Evolutionary conservation across 2,888 invertebrate genomes (phyloP).

Genomic region (Cancer borealis): DNA sequence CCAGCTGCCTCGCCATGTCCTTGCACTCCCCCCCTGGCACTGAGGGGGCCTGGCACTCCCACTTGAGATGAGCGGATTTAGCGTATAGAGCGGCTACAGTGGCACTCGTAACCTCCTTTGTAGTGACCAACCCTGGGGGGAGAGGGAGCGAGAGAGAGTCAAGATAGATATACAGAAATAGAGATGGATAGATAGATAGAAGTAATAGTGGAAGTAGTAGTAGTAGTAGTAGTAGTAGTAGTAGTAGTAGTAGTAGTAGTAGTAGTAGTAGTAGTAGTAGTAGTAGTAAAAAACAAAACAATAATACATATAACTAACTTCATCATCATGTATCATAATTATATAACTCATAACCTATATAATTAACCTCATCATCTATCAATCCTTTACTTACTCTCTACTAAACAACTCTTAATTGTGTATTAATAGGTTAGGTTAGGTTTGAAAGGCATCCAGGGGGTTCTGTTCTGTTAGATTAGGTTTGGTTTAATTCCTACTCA

Average conservation of each 20-base stretch:
- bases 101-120: slow-evolving; percentile 88
- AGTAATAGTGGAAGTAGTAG: too few species aligned
- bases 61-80: slow-evolving; percentile 83
- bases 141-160: neutral
- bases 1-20: slow-evolving; percentile 42
- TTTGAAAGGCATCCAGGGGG: too few species aligned
- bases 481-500: slow-evolving; percentile 78
- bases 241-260: slow-evolving; percentile 40
- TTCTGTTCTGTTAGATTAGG: too few species aligned
- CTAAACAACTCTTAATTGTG: too few species aligned
- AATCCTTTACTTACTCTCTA: too few species aligned
- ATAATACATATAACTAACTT: too few species aligned
- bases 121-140: neutral
- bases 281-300: too few species aligned
- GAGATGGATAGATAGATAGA: too few species aligned
- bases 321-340: too few species aligned
- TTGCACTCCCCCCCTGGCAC: neutral
- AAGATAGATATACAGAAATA: neutral
- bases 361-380: too few species aligned
- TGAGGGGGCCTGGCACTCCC: slow-evolving; percentile 78
- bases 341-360: too few species aligned
- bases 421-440: too few species aligned
- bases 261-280: slow-evolving; percentile 27
- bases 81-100: slow-evolving; percentile 91
- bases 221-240: neutral